Evolutionary conservation across 2,113 vertebrate genomes (phyloP), one percentile per base, ranked within the genome.

Genomic region (Entomyzon cyanotis): DNA sequence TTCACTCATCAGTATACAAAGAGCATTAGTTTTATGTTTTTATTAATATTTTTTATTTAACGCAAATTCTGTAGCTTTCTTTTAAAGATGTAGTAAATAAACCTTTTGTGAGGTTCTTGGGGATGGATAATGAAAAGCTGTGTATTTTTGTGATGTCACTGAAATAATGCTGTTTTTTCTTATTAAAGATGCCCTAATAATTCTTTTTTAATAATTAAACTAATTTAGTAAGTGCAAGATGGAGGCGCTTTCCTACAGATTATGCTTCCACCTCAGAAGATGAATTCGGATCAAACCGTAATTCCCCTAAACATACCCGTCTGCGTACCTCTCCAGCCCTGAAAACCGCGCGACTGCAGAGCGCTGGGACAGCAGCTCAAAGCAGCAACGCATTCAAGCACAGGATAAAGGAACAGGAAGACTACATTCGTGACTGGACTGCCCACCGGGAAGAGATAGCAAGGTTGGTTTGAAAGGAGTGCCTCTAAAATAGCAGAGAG

Each of bases 191-290:
- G 55, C 96, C 90, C 98, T 98, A 98, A 98, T 98, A 98, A 98
- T 97, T 98, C 96, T 98, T 96, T 98, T 98, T 98, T 97, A 98
- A 98, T 97, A 95, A 98, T 98, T 97, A 97, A 98, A 98, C 98
- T 97, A 97, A 98, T 98, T 98, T 98, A 98, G 98, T 98, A 97
- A 99, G 98, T 98, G 98, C 98, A 98, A 98, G 99, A 97, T 99
- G 99, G 99, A 98, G 99, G 97, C 99, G 99, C 97, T 98, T 99
- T 98, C 99, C 99, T 65, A 99, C 99, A 74, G 99, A 99, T 98
- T 99, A 99, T 94, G 99, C 99, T 98, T 99, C 99, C 98, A 99
- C 99, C 96, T 99, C 99, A 49, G 99, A 99, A 98, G 99, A 99
- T 97, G 99, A 99, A 97, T 99, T 99, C 33, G 98, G 99, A 97